Base-by-base conservation (phyloP, 2,113 vertebrate species). In the Excalfactoria chinensis region DNA sequence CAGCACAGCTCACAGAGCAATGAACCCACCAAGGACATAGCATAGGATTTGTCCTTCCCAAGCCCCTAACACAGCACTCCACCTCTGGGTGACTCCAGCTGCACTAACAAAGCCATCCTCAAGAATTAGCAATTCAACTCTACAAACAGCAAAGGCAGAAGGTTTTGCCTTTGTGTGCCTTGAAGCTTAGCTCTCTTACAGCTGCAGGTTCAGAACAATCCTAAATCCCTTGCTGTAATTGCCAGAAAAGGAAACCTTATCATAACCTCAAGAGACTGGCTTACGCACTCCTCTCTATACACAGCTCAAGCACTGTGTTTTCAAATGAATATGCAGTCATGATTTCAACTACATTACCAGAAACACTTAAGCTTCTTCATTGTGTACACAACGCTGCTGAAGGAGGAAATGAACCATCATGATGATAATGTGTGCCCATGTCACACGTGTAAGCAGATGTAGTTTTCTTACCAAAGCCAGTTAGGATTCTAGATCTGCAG, bases 331-430 rank as follows among this genome's bases (percentile, higher is more conserved):
- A 30, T 10, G 41, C 95, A 92, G 90, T 64, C 68, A 46, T 90
- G 95, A 91, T 74, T 93, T 91, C 97, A 93, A 37, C 89, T 85
- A 22, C 86, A 81, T 97, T 93, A 96, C 97, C 97, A 98, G 97
- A 97, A 97, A 90, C 82, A 64, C 95, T 75, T 41, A 5, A 35
- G 89, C 63, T 90, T 78, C 94, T 96, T 89, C 74, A 35, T 32
- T 8, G 8, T 40, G 87, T 60, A 72, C 88, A 69, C 85, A 7
- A 2, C 21, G 10, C 84, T 66, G 89, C 92, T 18, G 49, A 22
- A 89, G 92, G 44, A 96, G 96, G 97, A 97, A 97, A 94, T 90
- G 94, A 96, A 63, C 88, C 89, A 19, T 49, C 34, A 4, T 20
- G 73, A 73, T 84, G 89, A 81, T 82, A 78, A 69, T 21, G 60